Base-by-base conservation (phyloP, 2,888 invertebrate species). In the Andricus curvator region DNA sequence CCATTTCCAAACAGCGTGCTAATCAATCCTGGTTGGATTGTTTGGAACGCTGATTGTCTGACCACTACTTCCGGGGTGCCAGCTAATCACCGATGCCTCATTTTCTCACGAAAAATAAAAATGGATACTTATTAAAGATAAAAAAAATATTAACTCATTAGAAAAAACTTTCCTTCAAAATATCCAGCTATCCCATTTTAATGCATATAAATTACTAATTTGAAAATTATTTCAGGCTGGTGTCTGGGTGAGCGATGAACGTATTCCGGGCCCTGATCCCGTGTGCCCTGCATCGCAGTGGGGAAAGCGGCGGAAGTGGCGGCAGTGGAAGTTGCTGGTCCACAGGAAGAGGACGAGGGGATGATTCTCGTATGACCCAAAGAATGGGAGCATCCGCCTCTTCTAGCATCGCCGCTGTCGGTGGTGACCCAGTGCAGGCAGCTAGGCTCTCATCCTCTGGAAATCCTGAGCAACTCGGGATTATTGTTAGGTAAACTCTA, bases 171-270 rank as follows among this genome's bases (percentile, higher is more conserved):
- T 37, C 37, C 37, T 37, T 37, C 0, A 8, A 37, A 37, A 37
- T 37, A 37, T 37, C 8, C 9, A 37, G 9, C 37, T 9, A 37
- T 9, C 37, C 1, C 8, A 9, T 37, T 8, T 37, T 17, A 22
- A 64, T 77, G 2, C 82, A 48, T 25, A n/a, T 56, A 80, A 20
- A 76, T 33, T 44, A 66, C 60, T 64, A 56, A n/a, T 56, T 56
- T 56, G 2, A 13, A 51, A 65, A 44, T 70, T 56, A 77, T 89
- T 89, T 81, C 89, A 94, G 94, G 94, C 94, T 92, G 92, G 93
- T 93, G 94, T 94, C 94, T 94, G 94, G 94, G 93, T 93, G 91
- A 94, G 93, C 93, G 92, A 94, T 94, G 94, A 94, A 94, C 93
- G 92, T 94, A 92, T 94, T 94, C 91, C 93, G 94, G 91, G 94